Percentiles rank a stretch among this genome's conserved stretches.
Evolutionary conservation across 2,888 invertebrate genomes (phyloP).

Genomic region (Hyposoter dolosus): DNA sequence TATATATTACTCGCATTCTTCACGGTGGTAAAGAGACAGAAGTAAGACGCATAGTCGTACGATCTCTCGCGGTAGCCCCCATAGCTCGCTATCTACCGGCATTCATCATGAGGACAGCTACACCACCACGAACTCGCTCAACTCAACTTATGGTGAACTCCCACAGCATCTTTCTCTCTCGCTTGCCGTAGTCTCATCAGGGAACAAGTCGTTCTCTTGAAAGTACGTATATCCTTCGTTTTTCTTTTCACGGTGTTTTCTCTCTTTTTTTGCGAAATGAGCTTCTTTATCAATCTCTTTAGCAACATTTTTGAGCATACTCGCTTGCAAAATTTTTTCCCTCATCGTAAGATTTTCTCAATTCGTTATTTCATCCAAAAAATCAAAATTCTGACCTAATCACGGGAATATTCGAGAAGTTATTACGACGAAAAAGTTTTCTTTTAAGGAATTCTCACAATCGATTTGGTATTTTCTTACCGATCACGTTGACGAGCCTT

Average conservation of each 20-base stretch:
- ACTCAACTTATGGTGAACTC: conserved; percentile 47
- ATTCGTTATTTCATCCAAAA: not conserved
- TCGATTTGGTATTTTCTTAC: not conserved
- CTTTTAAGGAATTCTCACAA: not conserved
- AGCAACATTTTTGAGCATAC: not conserved
- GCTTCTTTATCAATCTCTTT: not conserved
- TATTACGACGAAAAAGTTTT: not conserved
- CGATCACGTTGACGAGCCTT: conserved; percentile 13
- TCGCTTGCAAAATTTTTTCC: not conserved
- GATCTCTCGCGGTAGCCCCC: conserved; percentile 73
- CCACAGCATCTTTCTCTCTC: conserved; percentile 52
- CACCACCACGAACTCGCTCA: conserved; percentile 69
- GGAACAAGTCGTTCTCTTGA: conserved; percentile 19
- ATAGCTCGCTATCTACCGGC: conserved; percentile 78
- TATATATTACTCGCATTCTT: conserved; percentile 64
- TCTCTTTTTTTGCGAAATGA: not conserved
- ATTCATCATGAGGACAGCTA: conserved; percentile 82
- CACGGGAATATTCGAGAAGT: not conserved
- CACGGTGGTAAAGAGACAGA: conserved; percentile 76
- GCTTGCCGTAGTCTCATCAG: conserved; percentile 18
- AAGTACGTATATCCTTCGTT: not conserved
- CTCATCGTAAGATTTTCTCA: not conserved
- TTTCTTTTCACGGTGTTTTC: not conserved
- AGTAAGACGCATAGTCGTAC: conserved; percentile 79
- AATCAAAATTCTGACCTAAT: not conserved